Conservation (phyloP, 2,113 vertebrate genomes). For the Dasyprocta punctata region DNA sequence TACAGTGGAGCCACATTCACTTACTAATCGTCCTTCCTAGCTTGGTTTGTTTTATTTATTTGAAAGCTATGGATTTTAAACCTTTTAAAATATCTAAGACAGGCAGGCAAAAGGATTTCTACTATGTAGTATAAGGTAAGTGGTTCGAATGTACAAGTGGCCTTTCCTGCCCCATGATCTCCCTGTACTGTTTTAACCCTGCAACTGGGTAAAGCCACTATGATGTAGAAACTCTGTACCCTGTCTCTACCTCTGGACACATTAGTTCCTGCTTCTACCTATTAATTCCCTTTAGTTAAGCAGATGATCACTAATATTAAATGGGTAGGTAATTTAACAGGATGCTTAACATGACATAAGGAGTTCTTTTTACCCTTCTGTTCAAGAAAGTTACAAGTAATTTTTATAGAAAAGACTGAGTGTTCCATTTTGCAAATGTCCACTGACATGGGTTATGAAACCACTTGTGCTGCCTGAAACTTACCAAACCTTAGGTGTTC, state of each 20-base stretch:
- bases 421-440: constrained; percentile 49
- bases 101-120: constrained; percentile 51
- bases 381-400: constrained; percentile 40
- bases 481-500: constrained; percentile 51
- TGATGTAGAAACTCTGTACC: not conserved
- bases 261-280: constrained; percentile 50
- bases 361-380: constrained; percentile 46
- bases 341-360: constrained; percentile 57
- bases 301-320: not conserved
- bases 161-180: not conserved
- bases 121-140: constrained; percentile 64
- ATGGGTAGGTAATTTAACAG: constrained; percentile 51
- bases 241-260: constrained; percentile 66
- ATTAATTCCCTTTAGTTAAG: not conserved
- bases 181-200: not conserved
- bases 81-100: constrained; percentile 31
- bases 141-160: constrained; percentile 4
- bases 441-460: constrained; percentile 35
- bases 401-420: constrained; percentile 59
- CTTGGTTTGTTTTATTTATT: constrained; percentile 45
- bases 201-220: constrained; percentile 56
- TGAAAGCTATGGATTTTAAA: constrained; percentile 49
- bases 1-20: not conserved
- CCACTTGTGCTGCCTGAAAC: constrained; percentile 60
- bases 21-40: not conserved